Evolutionary conservation across 2,888 invertebrate species (phyloP), one percentile per base, ranked within the genome.

Genomic region (Rhagonycha fulva): DNA sequence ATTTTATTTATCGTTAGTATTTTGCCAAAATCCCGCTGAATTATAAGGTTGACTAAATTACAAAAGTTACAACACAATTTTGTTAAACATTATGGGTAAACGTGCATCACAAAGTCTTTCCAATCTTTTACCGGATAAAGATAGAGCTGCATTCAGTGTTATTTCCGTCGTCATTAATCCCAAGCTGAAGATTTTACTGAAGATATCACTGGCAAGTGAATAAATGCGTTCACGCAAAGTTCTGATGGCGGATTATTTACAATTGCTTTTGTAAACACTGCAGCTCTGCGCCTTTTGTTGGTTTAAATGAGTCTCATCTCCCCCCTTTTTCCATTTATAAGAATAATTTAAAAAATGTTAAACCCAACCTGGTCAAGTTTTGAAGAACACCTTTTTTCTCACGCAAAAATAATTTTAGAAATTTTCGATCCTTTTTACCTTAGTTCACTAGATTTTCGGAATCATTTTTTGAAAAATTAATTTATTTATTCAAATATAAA

Each of bases 141-240:
- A 95, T 74, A 95, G 86, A 80, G 93, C 92, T 76, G 94, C 89
- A 86, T 93, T 93, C 80, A 92, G 91, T 0, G 93, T 91, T 62
- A 95, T 84, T 85, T 95, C 94, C 70, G 95, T 85, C 78, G 94
- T 90, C 4, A 93, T 91, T 80, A 95, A 91, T 4, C 94, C 95
- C 68, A 95, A 87, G 82, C 94, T 92, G 84, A 94, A 94, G 66
- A 95, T 91, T 86, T 95, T 95, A 23, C 94, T 92, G 84, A 94
- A 94, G 66, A 95, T 91, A 86, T 95, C 95, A 23, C 93, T 94
- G 19, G 93, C 91, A 81, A 92, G 91, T 3, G 92, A 91, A 84
- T 93, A 93, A 60, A 82, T 81, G 61, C 88, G 87, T 14, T 91
- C 91, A 78, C 91, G 89, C 84, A 95, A 88, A 19, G 94, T 88